Percentiles rank a stretch among this genome's conserved stretches.
phyloP scores from a whole-genome alignment of 1,140 invertebrate species.

The Apolygus lucorum region DNA sequence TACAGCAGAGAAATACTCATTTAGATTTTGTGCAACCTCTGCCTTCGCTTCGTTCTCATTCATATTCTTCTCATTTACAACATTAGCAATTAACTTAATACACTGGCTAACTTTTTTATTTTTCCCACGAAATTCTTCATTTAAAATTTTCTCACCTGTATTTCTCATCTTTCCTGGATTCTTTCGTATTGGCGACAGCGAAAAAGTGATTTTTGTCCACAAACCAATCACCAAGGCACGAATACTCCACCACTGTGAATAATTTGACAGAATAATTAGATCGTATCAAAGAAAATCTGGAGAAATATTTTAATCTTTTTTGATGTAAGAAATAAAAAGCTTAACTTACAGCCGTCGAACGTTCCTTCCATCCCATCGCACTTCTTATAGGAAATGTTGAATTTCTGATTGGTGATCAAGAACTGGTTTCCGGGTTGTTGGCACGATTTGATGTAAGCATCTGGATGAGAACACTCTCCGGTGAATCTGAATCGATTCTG shows the following conservation, averaged over 20 bases:
- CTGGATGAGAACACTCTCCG: constrained; percentile 77
- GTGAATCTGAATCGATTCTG: constrained; percentile 79
- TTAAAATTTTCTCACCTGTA: constrained; percentile 50
- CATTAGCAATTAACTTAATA: too few relatives aligned
- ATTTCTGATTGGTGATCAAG: constrained; percentile 93
- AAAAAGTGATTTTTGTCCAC: constrained; percentile 92
- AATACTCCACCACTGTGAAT: constrained; percentile 77
- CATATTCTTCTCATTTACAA: too few relatives aligned
- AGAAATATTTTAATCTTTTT: too few relatives aligned
- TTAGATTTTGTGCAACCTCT: too few relatives aligned
- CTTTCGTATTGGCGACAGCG: constrained; percentile 88
- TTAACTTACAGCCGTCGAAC: constrained; percentile 66
- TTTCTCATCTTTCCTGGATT: constrained; percentile 86
- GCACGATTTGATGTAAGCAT: constrained; percentile 85
- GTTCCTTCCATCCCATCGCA: constrained; percentile 78
- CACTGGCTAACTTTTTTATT: too few relatives aligned
- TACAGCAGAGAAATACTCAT: too few relatives aligned
- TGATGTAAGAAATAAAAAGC: too few relatives aligned
- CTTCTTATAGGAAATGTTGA: constrained; percentile 86
- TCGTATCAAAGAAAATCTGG: too few relatives aligned
- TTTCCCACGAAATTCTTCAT: too few relatives aligned
- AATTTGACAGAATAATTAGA: too few relatives aligned
- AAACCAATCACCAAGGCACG: constrained; percentile 91
- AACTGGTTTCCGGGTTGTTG: constrained; percentile 93
- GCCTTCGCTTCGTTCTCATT: too few relatives aligned